Base-by-base conservation (phyloP, 2,888 invertebrate species). In the Cerceris rybyensis region DNA sequence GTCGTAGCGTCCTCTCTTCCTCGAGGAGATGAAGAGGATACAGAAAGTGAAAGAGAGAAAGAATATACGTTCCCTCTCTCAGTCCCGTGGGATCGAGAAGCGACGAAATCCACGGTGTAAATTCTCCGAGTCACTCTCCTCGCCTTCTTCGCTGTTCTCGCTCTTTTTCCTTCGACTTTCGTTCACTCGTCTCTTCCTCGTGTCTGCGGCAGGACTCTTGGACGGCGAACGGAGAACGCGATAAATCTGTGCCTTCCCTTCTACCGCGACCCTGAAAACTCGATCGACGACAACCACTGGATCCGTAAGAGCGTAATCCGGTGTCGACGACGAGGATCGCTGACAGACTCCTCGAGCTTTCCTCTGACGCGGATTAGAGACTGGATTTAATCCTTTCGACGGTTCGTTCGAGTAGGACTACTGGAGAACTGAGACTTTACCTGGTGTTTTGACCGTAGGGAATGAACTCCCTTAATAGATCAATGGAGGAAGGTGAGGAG, bases 21-120 rank as follows among this genome's bases (percentile, higher is more conserved):
- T 79, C 83, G 78, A 80, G 78, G 83, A 81, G 84, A 82, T 83
- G 82, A 86, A 85, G 84, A 84, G 80, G 81, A 82, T 81, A 83
- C 83, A 81, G 78, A 73, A 16, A 11, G 17, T 17, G 28, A 28
- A 28, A 28, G 28, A 28, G 28, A 28, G 28, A 28, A 6, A 41
- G 13, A n/a, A 4, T 54, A 2, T 54, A 8, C 8, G 41, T 71
- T 74, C 75, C 70, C 76, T 75, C 76, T 66, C 81, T 70, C 73
- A 70, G 78, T 84, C 86, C 87, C 83, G 82, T 86, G 82, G 81
- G 84, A 80, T 83, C 82, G 85, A 73, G 82, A 75, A 86, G 78
- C 87, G 84, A 86, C 87, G 86, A 88, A 89, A 89, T 87, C 84
- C 86, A 80, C 78, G 85, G 86, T 89, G 87, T 87, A 88, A 90